Evolutionary conservation across 2,888 invertebrate species (phyloP), one percentile per base, ranked within the genome.

Genomic region (Glyphotaelius pellucidus): DNA sequence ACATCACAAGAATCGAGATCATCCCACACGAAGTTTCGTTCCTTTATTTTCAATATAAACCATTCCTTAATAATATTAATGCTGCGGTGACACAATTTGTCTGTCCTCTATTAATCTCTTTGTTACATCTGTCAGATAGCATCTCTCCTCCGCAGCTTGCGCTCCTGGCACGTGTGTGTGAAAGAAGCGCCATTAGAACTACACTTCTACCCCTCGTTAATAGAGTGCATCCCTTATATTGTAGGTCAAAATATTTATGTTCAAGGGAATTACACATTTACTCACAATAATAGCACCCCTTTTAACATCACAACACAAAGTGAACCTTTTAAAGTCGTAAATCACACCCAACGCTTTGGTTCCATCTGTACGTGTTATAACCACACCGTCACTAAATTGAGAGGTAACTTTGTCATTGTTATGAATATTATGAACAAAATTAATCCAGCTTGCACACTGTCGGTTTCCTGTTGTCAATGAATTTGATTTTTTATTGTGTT

Each of bases 221-320:
- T 81, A 83, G 89, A 80, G 81, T 89, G 89, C 91, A 89, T 91
- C 81, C 89, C 83, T 88, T 86, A 90, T 90, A 90, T 90, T 92
- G 91, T 92, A 92, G 93, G 93, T 93, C 93, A 93, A 92, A 93
- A 93, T 93, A 93, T 93, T 93, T 93, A 93, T 93, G 92, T 93
- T 91, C 85, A 84, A 91, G 92, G 90, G 93, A 90, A 83, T 92
- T 91, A 81, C 85, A 90, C 90, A 93, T 67, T 67, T 67, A 67
- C 25, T 67, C 25, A 67, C 25, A 67, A 67, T 93, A 92, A 90
- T 86, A 86, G 81, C 35, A 32, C 83, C 91, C 84, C 80, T 89
- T 83, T 91, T 91, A 87, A 87, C 86, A 86, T 42, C n/a, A 30
- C 30, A 38, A 35, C 52, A 19, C 31, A 42, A 85, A 83, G 31